phyloP scores from a whole-genome alignment of 2,113 vertebrate species.

The Cryptomyrus ogoouensis region DNA sequence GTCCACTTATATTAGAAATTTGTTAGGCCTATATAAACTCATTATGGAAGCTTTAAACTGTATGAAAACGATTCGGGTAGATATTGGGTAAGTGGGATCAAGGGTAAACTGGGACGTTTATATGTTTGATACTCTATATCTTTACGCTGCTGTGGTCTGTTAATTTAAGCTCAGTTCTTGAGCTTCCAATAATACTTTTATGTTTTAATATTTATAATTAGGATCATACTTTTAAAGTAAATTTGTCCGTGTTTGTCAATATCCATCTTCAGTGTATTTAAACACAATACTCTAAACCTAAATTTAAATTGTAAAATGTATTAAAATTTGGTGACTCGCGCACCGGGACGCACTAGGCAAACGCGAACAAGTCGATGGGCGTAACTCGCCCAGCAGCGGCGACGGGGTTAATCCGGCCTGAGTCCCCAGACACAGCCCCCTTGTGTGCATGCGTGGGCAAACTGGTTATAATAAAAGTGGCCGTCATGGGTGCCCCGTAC shows the following conservation, averaged over 20 bases:
- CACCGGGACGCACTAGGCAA: background rate
- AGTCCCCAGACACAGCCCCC: slow-evolving; percentile 21
- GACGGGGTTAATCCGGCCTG: background rate
- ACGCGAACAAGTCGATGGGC: background rate
- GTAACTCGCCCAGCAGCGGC: background rate
- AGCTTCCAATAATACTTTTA: background rate
- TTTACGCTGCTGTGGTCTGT: background rate
- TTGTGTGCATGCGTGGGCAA: slow-evolving; percentile 43
- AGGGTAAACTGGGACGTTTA: background rate
- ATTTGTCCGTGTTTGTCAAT: background rate
- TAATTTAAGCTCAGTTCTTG: background rate
- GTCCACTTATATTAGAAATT: background rate
- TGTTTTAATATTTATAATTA: background rate
- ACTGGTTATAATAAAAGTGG: slow-evolving; percentile 42
- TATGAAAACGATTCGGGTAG: background rate
- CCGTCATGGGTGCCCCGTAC: slow-evolving; percentile 29
- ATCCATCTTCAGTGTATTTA: background rate
- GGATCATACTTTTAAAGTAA: background rate
- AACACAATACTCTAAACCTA: background rate
- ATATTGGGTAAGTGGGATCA: background rate
- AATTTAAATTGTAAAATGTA: background rate
- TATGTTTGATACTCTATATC: background rate
- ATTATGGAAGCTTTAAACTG: background rate
- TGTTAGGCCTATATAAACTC: background rate
- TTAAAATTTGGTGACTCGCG: background rate